phyloP scores from a whole-genome alignment of 1,140 invertebrate species.

The Araneus ventricosus region DNA sequence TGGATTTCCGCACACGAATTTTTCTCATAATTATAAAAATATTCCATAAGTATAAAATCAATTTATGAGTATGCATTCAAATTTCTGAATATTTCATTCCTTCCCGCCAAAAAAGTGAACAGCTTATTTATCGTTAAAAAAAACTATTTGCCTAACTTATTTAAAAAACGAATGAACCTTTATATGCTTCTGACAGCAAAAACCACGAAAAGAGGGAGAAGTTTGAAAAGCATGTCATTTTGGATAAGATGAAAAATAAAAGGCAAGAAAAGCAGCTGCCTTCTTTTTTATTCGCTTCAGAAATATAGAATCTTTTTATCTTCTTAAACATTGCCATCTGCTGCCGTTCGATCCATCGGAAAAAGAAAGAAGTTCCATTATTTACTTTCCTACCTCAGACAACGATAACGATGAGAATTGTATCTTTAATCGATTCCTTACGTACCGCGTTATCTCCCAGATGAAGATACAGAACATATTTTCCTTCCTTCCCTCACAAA shows the following conservation, averaged over 20 bases:
- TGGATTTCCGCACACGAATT: too few species aligned
- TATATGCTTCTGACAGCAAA: background rate
- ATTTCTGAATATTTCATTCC: too few species aligned
- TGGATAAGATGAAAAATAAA: background rate
- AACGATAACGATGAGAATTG: constrained; percentile 34
- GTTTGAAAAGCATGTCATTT: background rate
- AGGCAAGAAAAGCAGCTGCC: background rate
- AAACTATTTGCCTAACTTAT: background rate
- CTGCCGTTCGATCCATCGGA: background rate
- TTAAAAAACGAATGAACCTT: background rate
- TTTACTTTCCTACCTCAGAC: constrained; percentile 34
- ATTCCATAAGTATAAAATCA: too few species aligned
- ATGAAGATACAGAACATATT: constrained; percentile 36
- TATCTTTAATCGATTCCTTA: constrained; percentile 46
- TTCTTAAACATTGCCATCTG: constrained; percentile 34
- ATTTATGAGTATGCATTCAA: too few species aligned
- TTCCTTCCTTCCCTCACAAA: constrained; percentile 1
- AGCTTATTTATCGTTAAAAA: background rate
- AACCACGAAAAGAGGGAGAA: background rate
- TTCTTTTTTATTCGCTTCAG: background rate
- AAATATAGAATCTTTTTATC: constrained; percentile 40
- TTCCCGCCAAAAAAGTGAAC: too few species aligned
- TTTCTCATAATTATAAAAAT: too few species aligned
- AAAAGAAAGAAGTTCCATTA: constrained; percentile 23
- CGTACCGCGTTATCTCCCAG: constrained; percentile 13